Conservation (phyloP, 2,113 vertebrate genomes). For the Cnemophilus loriae region DNA sequence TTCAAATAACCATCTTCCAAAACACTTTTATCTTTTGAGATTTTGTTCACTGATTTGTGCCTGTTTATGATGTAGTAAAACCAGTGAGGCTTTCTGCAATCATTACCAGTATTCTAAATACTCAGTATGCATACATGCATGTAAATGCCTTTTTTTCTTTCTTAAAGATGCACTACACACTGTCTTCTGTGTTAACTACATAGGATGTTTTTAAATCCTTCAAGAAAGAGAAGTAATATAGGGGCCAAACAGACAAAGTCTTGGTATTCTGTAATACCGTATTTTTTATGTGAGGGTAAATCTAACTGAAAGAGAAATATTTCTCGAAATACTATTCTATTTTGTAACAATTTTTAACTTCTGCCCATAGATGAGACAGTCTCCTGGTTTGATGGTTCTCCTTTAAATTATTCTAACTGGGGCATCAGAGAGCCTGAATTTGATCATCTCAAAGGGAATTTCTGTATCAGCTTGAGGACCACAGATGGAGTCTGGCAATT, state of each 20-base stretch:
- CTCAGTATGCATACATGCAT: neutral
- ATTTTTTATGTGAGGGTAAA: neutral
- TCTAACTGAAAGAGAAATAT: neutral
- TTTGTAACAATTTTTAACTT: neutral
- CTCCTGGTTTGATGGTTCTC: slow-evolving; percentile 82
- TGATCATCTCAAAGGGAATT: slow-evolving; percentile 63
- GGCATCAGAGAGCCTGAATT: slow-evolving; percentile 73
- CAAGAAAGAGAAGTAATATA: neutral
- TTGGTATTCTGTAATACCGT: neutral
- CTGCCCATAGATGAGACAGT: slow-evolving; percentile 74
- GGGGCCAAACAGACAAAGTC: neutral
- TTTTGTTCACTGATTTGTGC: neutral
- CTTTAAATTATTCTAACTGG: slow-evolving; percentile 85
- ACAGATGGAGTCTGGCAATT: slow-evolving; percentile 82
- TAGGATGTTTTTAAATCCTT: neutral
- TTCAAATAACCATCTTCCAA: neutral
- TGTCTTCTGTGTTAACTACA: neutral
- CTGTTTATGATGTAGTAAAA: neutral
- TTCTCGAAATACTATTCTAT: neutral
- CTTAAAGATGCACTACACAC: neutral
- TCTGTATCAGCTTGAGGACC: slow-evolving; percentile 77
- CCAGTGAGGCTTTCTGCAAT: neutral
- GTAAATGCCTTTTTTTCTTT: neutral
- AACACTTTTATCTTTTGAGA: neutral
- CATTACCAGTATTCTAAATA: neutral